phyloP scores from a whole-genome alignment of 1,140 invertebrate genomes.

The Odontomachus brunneus region DNA sequence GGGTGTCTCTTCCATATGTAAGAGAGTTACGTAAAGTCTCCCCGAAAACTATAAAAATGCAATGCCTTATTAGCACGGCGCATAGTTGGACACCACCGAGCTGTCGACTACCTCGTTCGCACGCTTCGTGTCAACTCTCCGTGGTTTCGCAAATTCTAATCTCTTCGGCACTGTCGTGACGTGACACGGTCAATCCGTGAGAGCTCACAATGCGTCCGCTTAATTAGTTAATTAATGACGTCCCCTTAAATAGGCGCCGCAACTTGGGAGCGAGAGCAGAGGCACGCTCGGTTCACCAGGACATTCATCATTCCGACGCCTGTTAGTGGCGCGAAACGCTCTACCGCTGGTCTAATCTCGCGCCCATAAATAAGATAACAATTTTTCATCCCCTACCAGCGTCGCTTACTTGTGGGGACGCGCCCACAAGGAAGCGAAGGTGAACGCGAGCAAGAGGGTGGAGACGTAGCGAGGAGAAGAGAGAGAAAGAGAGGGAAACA shows the following conservation, averaged over 20 bases:
- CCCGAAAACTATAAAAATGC: too few relatives aligned
- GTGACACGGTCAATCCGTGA: slow-evolving; percentile 1
- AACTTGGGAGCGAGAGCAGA: slow-evolving; percentile 18
- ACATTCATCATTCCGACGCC: slow-evolving; percentile 77
- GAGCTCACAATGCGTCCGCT: slow-evolving; percentile 44
- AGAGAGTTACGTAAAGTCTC: too few relatives aligned
- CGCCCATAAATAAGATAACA: slow-evolving; percentile 82
- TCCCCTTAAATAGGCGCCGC: slow-evolving; percentile 33
- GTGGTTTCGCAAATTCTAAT: slow-evolving; percentile 29
- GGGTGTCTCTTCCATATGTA: too few relatives aligned
- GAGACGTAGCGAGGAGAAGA: slow-evolving; percentile 19
- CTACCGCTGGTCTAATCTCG: slow-evolving; percentile 75
- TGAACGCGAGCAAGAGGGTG: slow-evolving; percentile 30
- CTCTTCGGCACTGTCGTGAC: slow-evolving; percentile 6
- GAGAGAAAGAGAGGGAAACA: slow-evolving; percentile 21
- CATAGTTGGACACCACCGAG: too few relatives aligned
- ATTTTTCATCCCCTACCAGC: slow-evolving; percentile 78
- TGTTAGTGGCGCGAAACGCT: slow-evolving; percentile 75
- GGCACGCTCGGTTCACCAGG: slow-evolving; percentile 36
- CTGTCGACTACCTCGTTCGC: slow-evolving; percentile 46
- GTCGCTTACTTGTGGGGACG: slow-evolving; percentile 59
- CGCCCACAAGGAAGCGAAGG: slow-evolving; percentile 61
- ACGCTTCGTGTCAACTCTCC: slow-evolving; percentile 34
- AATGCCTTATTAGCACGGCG: too few relatives aligned
- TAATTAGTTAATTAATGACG: slow-evolving; percentile 73